A percentile compares a stretch with the other conserved stretches of the same genome.
Evolutionary conservation across 2,888 invertebrate genomes (phyloP).

Genomic region (Rambutsinella grinnellia): DNA sequence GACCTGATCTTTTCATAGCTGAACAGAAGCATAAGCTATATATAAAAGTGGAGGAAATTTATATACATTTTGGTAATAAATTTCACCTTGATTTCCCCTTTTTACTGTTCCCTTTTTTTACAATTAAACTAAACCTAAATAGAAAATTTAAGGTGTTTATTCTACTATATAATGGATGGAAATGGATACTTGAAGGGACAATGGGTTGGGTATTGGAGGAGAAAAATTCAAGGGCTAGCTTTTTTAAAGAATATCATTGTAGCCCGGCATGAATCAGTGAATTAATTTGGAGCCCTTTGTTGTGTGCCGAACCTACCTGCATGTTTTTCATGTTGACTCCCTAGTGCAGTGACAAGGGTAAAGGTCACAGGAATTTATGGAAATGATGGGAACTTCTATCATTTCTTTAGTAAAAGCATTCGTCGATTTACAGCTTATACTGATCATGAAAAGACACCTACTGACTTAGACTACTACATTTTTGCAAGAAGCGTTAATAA

Average conservation of each 20-base stretch:
- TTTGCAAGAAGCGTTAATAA: too few relatives aligned
- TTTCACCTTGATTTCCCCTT: conserved; percentile 30
- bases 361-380: too few relatives aligned
- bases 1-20: conserved; percentile 6
- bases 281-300: neutral
- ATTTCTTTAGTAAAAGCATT: too few relatives aligned
- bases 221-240: neutral
- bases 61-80: conserved; percentile 28
- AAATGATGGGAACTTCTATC: too few relatives aligned
- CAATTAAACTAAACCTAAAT: neutral
- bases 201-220: neutral
- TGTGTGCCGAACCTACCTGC: neutral
- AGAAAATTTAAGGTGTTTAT: conserved; percentile 16
- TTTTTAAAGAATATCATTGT: neutral
- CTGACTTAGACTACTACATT: too few relatives aligned
- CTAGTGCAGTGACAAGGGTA: neutral
- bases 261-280: conserved; percentile 4
- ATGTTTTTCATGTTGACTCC: conserved; percentile 12
- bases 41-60: conserved; percentile 17
- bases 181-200: neutral
- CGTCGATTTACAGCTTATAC: too few relatives aligned
- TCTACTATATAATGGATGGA: conserved; percentile 1
- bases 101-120: conserved; percentile 4
- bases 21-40: conserved; percentile 32
- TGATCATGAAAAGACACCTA: too few relatives aligned